Base-by-base conservation (phyloP, 2,113 vertebrate species). In the Alethe castanea region DNA sequence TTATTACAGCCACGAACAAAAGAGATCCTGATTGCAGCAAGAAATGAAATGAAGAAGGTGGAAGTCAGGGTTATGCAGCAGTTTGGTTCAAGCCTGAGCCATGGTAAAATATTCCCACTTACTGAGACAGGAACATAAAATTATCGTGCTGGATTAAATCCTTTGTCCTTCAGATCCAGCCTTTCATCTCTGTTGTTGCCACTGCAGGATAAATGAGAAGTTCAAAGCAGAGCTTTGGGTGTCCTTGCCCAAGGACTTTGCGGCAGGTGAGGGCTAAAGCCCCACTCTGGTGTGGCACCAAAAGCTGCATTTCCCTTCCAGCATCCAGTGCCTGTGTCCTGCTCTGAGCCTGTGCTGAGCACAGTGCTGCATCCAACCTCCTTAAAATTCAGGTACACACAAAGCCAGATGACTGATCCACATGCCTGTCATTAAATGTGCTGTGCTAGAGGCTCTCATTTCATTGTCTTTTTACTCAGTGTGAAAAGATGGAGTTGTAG, bases 181-280 rank as follows among this genome's bases (percentile, higher is more conserved):
- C 47, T 90, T 91, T 73, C 54, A 45, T 86, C 71, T 83, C 56
- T 78, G 8, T 18, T 73, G 62, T 62, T 82, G 76, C 35, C 59
- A 35, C 57, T n/a, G 31, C 40, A n/a, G 91, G 84, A 84, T 50
- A 88, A 91, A 86, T 2, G 47, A 88, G 90, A 62, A 90, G 76
- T 86, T 92, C 47, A 62, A 35, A 81, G 40, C 35, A 45, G 59
- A 31, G 67, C 82, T 93, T 53, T 77, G 56, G 10, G n/a, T 88
- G 95, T 94, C 95, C 90, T 97, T 95, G 71, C 56, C 64, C 90
- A 94, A 94, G 94, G 94, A 92, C 93, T 81, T 56, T 66, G 85
- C 82, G 3, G 94, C 86, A 96, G 92, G 93, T 93, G 38, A 90
- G 71, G 92, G 90, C 92, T 92, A 71, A 96, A 62, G 72, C 82